A percentile compares a stretch with the other conserved stretches of the same genome.
Evolutionary conservation across 2,888 invertebrate genomes (phyloP).

Genomic region (Icerya purchasi): DNA sequence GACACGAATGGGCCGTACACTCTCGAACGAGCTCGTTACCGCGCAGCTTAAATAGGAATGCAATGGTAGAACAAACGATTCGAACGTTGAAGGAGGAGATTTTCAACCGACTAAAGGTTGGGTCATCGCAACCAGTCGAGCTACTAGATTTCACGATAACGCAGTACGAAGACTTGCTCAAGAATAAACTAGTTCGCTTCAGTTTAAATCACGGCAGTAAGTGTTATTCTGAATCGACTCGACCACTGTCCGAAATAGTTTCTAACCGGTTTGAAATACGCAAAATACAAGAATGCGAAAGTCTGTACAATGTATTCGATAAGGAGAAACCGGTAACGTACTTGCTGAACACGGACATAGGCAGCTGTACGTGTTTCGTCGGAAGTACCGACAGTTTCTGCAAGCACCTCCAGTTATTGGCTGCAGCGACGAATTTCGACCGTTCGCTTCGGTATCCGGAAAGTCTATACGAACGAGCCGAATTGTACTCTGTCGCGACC

Average conservation of each 20-base stretch:
- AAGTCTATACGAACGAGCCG: too few species aligned
- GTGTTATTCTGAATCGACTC: too few species aligned
- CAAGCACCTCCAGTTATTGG: constrained; percentile 5
- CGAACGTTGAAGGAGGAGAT: constrained; percentile 9
- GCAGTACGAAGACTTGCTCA: background rate
- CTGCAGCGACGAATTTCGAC: too few species aligned
- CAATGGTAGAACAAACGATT: constrained; percentile 7
- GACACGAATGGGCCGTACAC: constrained; percentile 9
- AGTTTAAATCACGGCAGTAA: constrained; percentile 1
- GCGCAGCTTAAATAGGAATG: constrained; percentile 2
- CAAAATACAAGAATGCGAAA: too few species aligned
- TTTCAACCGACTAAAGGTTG: constrained; percentile 6
- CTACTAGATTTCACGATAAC: constrained; percentile 3
- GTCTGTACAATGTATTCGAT: constrained; percentile 2
- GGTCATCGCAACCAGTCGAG: constrained; percentile 7
- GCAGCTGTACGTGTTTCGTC: constrained; percentile 7
- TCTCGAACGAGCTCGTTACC: background rate
- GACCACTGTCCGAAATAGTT: too few species aligned
- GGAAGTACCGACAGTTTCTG: background rate
- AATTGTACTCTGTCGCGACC: too few species aligned
- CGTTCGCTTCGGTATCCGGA: too few species aligned
- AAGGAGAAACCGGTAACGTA: constrained; percentile 1
- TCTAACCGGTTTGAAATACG: too few species aligned
- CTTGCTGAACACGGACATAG: constrained; percentile 4
- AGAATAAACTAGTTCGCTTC: constrained; percentile 1